Base-by-base conservation (phyloP, 1,140 invertebrate species). In the Chionoecetes opilio region DNA sequence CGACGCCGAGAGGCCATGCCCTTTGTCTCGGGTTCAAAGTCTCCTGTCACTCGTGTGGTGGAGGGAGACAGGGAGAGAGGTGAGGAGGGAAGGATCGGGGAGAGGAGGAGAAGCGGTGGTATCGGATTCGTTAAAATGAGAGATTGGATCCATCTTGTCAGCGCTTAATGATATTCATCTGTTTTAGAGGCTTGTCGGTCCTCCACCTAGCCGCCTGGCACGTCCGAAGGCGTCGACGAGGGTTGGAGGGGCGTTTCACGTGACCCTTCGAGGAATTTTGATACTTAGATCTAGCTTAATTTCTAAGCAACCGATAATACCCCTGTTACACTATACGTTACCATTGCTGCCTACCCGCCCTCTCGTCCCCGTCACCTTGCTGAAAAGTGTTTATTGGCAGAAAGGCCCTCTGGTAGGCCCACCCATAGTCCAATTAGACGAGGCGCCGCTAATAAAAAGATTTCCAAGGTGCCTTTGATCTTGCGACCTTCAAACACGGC, bases 41-140 rank as follows among this genome's bases (percentile, higher is more conserved):
- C 84, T 34, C 82, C 92, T 93, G 92, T 93, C 92, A 93, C 35
- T 93, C 26, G n/a, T 93, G 82, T 82, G 46, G 92, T 37, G 21
- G 21, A 75, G 63, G 63, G 63, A 75, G 63, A 75, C 21, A 26
- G 63, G n/a, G 0, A 46, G 41, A 14, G 41, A 21, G 11, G n/a
- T 5, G n/a, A 26, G 63, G 63, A 75, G 63, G n/a, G 63, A n/a
- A n/a, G 2, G 63, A n/a, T 17, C 63, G 21, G 21, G 21, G 63
- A 75, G 63, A n/a, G 21, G 63, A 75, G 63, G 63, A n/a, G 84
- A 93, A 84, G 38, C 41, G 82, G 92, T 84, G 92, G 92, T 93
- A 93, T 93, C 84, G 92, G 92, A 93, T 93, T 93, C 92, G 92
- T 93, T 93, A 93, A 93, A 93, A 93, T 87, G 92, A 93, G 82